Base-by-base conservation (phyloP, 2,888 invertebrate species). In the Aphrophora alni region DNA sequence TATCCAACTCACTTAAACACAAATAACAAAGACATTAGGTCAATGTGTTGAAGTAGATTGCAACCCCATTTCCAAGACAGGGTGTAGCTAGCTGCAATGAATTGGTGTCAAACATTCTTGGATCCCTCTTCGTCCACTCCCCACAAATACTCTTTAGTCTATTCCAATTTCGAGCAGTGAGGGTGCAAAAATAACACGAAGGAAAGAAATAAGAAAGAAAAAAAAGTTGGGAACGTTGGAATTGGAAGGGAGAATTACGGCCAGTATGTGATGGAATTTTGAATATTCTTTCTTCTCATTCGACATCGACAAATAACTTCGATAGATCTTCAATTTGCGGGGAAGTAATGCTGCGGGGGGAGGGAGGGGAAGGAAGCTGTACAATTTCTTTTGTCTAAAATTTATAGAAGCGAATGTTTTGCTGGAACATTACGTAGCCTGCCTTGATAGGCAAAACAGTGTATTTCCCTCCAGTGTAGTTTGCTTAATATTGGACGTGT, bases 181-280 rank as follows among this genome's bases (percentile, higher is more conserved):
- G 71, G 38, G 44, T 74, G 74, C 74, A 74, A 75, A 26, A 75
- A 26, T 75, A 75, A 27, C 33, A 38, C 33, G 17, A 10, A 12
- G 26, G 44, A 24, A n/a, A 44, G 26, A n/a, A 28, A 71, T 17
- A 71, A 44, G 10, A n/a, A n/a, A n/a, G n/a, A 25, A 38, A 59
- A 28, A 72, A 76, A 77, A 59, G 38, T 70, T 44, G 44, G 21
- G 59, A 59, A 59, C 59, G 59, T 21, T 21, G 59, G 59, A 77
- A 77, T 74, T 80, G 77, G 77, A 80, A 80, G 77, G 71, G 73
- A 59, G 76, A 80, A 77, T 69, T 80, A 80, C 77, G 77, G 69
- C 80, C 74, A 80, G 73, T 77, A 74, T 83, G 83, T 83, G 83
- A 80, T 80, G 83, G 83, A 80, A 83, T 83, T 82, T 83, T 82